These are phyloP conservation scores for Sebastes wilsoni DNA, from an alignment of 2,797 vertebrate genomes.

Conservation along the genomic window DNA sequence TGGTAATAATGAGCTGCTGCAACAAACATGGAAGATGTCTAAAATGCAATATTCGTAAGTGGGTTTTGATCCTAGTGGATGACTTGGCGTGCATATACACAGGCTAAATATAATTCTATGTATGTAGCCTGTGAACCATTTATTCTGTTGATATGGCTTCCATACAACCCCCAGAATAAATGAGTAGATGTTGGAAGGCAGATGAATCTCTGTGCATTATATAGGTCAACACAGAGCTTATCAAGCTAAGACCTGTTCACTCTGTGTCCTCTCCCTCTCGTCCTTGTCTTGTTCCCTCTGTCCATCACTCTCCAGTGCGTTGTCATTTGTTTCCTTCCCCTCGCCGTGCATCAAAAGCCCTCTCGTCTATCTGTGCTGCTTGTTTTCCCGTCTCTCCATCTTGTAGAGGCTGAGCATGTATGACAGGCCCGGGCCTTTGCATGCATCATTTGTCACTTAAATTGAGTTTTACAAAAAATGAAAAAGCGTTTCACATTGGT, in stretches of 20 bases:
- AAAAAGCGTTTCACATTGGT: not conserved
- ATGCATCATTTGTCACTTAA: conserved; percentile 24
- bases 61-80: not conserved
- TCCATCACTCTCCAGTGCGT: conserved; percentile 10
- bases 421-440: not conserved
- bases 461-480: not conserved
- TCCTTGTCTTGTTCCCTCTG: conserved; percentile 26
- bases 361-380: not conserved
- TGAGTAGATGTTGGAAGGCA: conserved; percentile 21
- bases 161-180: conserved; percentile 19
- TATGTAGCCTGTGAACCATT: not conserved
- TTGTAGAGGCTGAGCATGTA: conserved; percentile 7
- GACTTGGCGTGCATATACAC: not conserved
- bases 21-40: not conserved
- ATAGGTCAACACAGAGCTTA: conserved; percentile 64
- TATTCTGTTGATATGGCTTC: not conserved
- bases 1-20: not conserved
- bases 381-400: conserved; percentile 22
- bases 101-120: not conserved
- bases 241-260: conserved; percentile 47
- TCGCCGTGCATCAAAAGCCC: not conserved
- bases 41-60: not conserved
- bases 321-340: conserved; percentile 3
- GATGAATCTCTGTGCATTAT: conserved; percentile 40
- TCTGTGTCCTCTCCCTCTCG: conserved; percentile 21